These are phyloP conservation scores for Nudaria mundana DNA, from an alignment of 2,888 invertebrate species.

Conservation along the genomic window DNA sequence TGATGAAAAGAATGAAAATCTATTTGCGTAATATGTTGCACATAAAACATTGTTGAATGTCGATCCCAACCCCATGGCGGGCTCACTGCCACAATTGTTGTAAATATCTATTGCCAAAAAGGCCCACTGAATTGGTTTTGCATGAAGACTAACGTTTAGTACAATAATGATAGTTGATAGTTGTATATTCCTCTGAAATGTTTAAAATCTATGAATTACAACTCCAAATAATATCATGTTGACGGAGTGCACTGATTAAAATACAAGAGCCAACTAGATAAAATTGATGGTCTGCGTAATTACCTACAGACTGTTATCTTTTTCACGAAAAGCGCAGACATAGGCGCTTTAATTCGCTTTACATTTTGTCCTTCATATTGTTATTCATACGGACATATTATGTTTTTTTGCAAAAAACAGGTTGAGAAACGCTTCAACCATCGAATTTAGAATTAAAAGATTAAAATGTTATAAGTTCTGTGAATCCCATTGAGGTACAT, in stretches of 20 bases:
- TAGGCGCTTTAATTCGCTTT: no score
- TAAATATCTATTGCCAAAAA: slow-evolving; percentile 51
- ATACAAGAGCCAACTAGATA: background rate
- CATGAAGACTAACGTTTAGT: slow-evolving; percentile 42
- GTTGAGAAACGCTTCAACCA: no score
- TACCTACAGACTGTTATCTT: no score
- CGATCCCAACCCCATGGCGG: slow-evolving; percentile 47
- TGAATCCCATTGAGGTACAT: no score
- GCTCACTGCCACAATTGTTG: slow-evolving; percentile 41
- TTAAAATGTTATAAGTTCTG: no score
- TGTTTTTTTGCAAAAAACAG: no score
- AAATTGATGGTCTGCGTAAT: background rate
- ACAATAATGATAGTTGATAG: slow-evolving; percentile 53
- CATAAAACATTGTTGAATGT: slow-evolving; percentile 34
- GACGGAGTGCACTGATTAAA: slow-evolving; percentile 2
- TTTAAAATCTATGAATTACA: slow-evolving; percentile 18
- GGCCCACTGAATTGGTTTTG: slow-evolving; percentile 43
- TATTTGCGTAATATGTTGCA: no score
- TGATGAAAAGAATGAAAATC: slow-evolving; percentile 48
- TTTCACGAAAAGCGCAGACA: no score
- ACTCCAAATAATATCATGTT: slow-evolving; percentile 11
- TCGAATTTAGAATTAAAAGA: no score
- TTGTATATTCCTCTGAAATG: slow-evolving; percentile 44
- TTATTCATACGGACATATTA: no score
- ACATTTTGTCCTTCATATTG: no score